phyloP scores from a whole-genome alignment of 1,140 invertebrate species.

The Lepeophtheirus salmonis region DNA sequence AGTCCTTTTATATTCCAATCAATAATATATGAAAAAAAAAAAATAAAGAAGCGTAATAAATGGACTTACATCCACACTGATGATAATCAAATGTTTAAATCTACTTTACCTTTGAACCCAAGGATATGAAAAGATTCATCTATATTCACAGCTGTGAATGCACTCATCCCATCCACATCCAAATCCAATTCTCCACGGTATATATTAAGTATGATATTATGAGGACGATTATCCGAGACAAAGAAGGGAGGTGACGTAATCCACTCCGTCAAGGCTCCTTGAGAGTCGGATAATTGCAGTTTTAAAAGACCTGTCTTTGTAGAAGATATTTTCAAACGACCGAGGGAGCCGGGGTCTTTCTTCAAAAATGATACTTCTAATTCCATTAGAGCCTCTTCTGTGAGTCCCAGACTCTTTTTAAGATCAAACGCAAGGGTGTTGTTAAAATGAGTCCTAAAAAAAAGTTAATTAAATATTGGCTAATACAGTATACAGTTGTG shows the following conservation, averaged over 20 bases:
- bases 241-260: neutral
- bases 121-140: neutral
- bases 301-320: neutral
- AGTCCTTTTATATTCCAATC: too few relatives aligned
- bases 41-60: neutral
- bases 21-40: neutral
- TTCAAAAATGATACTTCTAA: neutral
- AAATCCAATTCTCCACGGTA: neutral
- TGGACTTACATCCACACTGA: neutral
- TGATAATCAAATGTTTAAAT: neutral
- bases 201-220: neutral
- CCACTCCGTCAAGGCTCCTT: neutral
- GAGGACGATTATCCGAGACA: neutral
- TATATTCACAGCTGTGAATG: neutral
- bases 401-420: neutral
- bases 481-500: too few relatives aligned
- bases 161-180: neutral
- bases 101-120: neutral
- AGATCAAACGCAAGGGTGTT: neutral
- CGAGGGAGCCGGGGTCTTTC: neutral
- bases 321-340: neutral
- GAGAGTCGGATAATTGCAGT: too few relatives aligned
- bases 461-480: too few relatives aligned
- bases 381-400: neutral
- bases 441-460: neutral